These are phyloP conservation scores for Himalopsyche japonica DNA, from an alignment of 2,888 invertebrate genomes.

Conservation along the genomic window DNA sequence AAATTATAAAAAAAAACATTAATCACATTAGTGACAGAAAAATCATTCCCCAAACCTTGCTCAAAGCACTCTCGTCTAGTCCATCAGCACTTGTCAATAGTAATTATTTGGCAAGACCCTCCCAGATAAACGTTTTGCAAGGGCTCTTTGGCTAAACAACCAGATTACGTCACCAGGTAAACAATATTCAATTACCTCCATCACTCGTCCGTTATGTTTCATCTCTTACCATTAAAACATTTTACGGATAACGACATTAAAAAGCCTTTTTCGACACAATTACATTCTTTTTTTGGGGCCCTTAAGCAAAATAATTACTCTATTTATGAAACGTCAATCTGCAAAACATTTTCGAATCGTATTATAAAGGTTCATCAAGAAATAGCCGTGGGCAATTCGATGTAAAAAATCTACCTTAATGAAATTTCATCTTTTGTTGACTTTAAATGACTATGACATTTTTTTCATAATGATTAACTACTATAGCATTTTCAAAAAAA, in stretches of 20 bases:
- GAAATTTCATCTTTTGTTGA: neutral
- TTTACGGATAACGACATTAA: neutral
- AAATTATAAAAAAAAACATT: neutral
- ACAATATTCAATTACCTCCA: constrained; percentile 18
- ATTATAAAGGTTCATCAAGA: neutral
- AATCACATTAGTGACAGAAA: neutral
- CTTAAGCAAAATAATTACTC: neutral
- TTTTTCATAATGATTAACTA: no score
- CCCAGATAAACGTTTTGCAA: neutral
- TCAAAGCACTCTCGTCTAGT: neutral
- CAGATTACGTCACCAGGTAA: constrained; percentile 15
- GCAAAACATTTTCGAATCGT: neutral
- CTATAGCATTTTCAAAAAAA: no score
- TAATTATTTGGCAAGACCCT: constrained; percentile 16
- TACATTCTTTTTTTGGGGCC: neutral
- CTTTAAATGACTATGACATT: no score
- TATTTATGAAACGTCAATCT: neutral
- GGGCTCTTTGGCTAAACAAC: neutral
- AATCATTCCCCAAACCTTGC: neutral
- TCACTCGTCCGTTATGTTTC: constrained; percentile 2
- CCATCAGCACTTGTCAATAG: constrained; percentile 27
- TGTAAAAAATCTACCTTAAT: neutral
- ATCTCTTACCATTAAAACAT: neutral
- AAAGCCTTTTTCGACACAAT: neutral
- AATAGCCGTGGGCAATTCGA: neutral